phyloP scores from a whole-genome alignment of 1,140 invertebrate species.

The Aphis gossypii region DNA sequence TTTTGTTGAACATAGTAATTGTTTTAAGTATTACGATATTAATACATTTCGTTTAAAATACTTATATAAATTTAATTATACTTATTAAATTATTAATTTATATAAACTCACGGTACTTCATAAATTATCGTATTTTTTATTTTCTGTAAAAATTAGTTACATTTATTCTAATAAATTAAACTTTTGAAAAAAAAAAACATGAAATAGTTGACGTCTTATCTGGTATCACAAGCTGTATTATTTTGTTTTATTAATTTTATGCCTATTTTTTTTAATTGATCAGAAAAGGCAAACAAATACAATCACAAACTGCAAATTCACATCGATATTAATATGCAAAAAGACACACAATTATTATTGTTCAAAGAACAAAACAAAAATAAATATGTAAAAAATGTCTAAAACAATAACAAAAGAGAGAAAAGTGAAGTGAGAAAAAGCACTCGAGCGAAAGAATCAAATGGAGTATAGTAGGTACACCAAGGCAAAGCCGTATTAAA shows the following conservation, averaged over 20 bases:
- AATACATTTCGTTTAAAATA: not conserved
- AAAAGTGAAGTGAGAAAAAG: slow-evolving; percentile 57
- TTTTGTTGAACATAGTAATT: not conserved
- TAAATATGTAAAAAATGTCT: slow-evolving; percentile 54
- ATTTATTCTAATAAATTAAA: not conserved
- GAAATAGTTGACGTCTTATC: not conserved
- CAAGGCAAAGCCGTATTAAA: slow-evolving; percentile 45
- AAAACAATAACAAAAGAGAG: slow-evolving; percentile 51
- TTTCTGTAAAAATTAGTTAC: not conserved
- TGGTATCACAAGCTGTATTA: slow-evolving; percentile 23
- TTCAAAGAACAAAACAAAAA: slow-evolving; percentile 47
- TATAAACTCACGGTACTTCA: not conserved
- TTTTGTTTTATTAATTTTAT: not conserved
- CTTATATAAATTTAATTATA: not conserved
- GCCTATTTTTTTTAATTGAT: slow-evolving; percentile 30
- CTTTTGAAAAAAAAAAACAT: too few relatives aligned
- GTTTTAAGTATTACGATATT: not conserved
- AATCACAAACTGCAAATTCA: slow-evolving; percentile 55
- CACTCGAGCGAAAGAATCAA: slow-evolving; percentile 57
- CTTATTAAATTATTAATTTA: not conserved
- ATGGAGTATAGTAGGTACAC: slow-evolving; percentile 42
- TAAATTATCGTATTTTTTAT: not conserved
- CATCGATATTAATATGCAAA: slow-evolving; percentile 57
- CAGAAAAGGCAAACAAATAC: slow-evolving; percentile 48
- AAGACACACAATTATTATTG: slow-evolving; percentile 56